phyloP scores from a whole-genome alignment of 1,140 invertebrate genomes.

The Calosoma granatense region DNA sequence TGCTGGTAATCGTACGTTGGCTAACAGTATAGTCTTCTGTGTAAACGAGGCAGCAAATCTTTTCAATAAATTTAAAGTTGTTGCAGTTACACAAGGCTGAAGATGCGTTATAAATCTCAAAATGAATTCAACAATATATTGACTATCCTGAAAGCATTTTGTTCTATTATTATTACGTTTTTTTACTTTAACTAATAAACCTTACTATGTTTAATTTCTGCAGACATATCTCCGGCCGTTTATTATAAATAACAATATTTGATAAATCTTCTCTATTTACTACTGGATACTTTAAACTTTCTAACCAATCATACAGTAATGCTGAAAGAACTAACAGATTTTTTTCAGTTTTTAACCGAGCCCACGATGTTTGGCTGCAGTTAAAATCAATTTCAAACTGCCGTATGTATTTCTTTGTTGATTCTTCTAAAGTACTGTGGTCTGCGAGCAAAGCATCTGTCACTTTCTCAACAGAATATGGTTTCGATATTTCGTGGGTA shows the following conservation, averaged over 20 bases:
- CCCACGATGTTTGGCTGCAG: constrained; percentile 53
- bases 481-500: not conserved
- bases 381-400: constrained; percentile 54
- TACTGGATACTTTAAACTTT: constrained; percentile 54
- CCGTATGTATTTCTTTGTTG: constrained; percentile 38
- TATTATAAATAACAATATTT: constrained; percentile 49
- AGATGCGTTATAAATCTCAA: not conserved
- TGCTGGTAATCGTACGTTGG: not conserved
- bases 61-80: not conserved
- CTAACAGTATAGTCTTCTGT: not conserved
- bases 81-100: not conserved
- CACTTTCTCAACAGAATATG: constrained; percentile 11
- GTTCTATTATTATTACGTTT: too few relatives aligned
- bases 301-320: constrained; percentile 60
- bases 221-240: constrained; percentile 48
- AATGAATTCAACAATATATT: not conserved
- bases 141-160: constrained; percentile 2
- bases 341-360: constrained; percentile 52
- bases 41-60: not conserved
- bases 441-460: constrained; percentile 37
- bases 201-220: constrained; percentile 49
- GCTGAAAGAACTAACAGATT: constrained; percentile 49
- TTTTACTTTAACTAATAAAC: not conserved
- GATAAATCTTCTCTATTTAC: constrained; percentile 56
- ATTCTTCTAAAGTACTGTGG: constrained; percentile 42